A percentile compares a stretch with the other conserved stretches of the same genome.
phyloP scores from a whole-genome alignment of 1,140 invertebrate genomes.

The Trachymyrmex septentrionalis region DNA sequence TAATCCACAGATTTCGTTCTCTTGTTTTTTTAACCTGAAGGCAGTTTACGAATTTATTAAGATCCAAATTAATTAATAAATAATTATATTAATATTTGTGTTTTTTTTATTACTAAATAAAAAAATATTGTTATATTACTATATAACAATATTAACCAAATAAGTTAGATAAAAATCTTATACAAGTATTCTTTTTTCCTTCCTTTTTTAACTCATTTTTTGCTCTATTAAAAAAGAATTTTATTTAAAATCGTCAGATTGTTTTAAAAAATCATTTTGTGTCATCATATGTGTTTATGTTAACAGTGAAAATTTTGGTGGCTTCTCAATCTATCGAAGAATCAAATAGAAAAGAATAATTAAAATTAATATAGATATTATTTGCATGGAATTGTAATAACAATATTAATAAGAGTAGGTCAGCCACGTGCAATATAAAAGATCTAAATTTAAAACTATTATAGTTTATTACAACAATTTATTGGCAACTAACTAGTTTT shows the following conservation, averaged over 20 bases:
- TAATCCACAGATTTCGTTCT: not conserved
- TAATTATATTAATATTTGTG: not conserved
- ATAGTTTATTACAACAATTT: too few species aligned
- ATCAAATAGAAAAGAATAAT: not conserved
- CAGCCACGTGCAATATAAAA: too few species aligned
- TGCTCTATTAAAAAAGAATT: not conserved
- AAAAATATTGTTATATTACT: too few species aligned
- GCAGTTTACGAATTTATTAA: not conserved
- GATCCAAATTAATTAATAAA: conserved; percentile 27
- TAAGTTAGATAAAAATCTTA: not conserved
- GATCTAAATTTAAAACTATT: too few species aligned
- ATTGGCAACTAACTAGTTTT: too few species aligned
- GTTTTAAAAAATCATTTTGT: not conserved
- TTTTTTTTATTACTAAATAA: not conserved
- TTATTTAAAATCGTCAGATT: not conserved
- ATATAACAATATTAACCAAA: not conserved
- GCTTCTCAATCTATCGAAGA: not conserved
- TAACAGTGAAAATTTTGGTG: not conserved
- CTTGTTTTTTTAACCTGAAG: not conserved
- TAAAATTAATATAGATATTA: not conserved
- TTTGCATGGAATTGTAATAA: too few species aligned
- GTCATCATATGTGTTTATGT: not conserved
- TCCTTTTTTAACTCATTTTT: not conserved
- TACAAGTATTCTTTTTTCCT: not conserved
- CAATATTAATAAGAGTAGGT: too few species aligned